Evolutionary conservation across 2,113 vertebrate species (phyloP), one percentile per base, ranked within the genome.

Genomic region (Hyperoodon ampullatus): DNA sequence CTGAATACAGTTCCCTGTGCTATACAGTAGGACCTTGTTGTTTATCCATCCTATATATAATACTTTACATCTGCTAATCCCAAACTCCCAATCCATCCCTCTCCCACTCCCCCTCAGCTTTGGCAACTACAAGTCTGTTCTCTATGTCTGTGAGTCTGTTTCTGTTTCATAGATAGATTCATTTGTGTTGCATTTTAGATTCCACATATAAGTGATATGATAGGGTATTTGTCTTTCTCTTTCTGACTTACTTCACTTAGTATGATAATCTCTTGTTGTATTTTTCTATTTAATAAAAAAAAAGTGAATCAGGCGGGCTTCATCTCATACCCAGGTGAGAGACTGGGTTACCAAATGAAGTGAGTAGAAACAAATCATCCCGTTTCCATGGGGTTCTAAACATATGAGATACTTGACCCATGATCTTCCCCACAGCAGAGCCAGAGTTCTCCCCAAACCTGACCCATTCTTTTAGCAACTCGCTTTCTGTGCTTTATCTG

Each of bases 31-130:
- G 42, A 30, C 2, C 71, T 47, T 74, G 42, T 16, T 53, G 50
- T 18, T 47, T 5, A 16, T 10, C 42, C 26, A 9, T 18, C 42
- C 42, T 47, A 0, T 9, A 0, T 74, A 1, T 30, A 47, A 18
- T 0, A 47, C 14, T 16, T 74, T 44, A 26, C 2, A 16, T 28
- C 0, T 0, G 42, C 42, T 47, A 30, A 47, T 3, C 28, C 42
- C 7, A 9, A 28, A 44, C 24, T 26, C 28, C 39, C 9, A 53
- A 15, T 53, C 50, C 71, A 74, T 8, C 7, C 13, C 13, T 44
- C 39, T 14, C 13, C 23, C 13, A 44, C 13, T 50, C 3, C 1
- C 0, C 7, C 71, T 42, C 3, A 0, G 4, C 50, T 13, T 28
- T 44, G 71, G 71, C 24, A 74, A 44, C 24, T 39, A 39, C 7